A percentile compares a stretch with the other conserved stretches of the same genome.
Evolutionary conservation across 2,888 invertebrate species (phyloP).

Genomic region (Erynnis tages): DNA sequence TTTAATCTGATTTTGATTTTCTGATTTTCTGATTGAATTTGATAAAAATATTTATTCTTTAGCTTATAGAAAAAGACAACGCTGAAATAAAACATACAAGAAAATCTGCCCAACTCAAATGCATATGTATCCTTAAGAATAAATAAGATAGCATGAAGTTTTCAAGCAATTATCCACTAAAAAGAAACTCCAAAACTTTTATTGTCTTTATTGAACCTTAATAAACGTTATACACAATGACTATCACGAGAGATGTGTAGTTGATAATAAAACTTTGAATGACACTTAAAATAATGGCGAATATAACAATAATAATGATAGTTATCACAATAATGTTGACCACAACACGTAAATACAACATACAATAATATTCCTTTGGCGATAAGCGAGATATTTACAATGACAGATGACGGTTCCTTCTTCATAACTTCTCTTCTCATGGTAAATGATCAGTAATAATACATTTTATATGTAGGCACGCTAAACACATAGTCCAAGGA

Average conservation of each 20-base stretch:
- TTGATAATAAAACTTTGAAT: conserved; percentile 35
- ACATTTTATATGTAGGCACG: conserved; percentile 78
- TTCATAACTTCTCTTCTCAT: conserved; percentile 36
- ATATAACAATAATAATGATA: conserved; percentile 37
- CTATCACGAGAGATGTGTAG: conserved; percentile 26
- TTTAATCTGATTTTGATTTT: too few species aligned
- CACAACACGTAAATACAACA: conserved; percentile 67
- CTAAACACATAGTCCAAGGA: conserved; percentile 78
- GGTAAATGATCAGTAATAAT: conserved; percentile 64
- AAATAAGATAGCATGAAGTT: not conserved
- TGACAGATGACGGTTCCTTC: conserved; percentile 40
- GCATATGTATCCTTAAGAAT: too few species aligned
- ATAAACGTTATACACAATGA: conserved; percentile 34
- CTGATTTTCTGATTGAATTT: too few species aligned
- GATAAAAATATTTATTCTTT: too few species aligned
- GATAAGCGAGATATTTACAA: conserved; percentile 60
- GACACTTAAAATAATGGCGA: conserved; percentile 28
- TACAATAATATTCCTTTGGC: conserved; percentile 47
- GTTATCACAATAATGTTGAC: conserved; percentile 74
- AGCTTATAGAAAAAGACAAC: too few species aligned
- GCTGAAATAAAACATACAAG: too few species aligned
- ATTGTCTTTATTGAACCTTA: conserved; percentile 59
- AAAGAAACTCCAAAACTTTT: conserved; percentile 62
- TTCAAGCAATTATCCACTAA: conserved; percentile 31
- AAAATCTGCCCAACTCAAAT: too few species aligned